phyloP scores from a whole-genome alignment of 92 coral and sea anemone genomes.

The Epizoanthus rinbou region DNA sequence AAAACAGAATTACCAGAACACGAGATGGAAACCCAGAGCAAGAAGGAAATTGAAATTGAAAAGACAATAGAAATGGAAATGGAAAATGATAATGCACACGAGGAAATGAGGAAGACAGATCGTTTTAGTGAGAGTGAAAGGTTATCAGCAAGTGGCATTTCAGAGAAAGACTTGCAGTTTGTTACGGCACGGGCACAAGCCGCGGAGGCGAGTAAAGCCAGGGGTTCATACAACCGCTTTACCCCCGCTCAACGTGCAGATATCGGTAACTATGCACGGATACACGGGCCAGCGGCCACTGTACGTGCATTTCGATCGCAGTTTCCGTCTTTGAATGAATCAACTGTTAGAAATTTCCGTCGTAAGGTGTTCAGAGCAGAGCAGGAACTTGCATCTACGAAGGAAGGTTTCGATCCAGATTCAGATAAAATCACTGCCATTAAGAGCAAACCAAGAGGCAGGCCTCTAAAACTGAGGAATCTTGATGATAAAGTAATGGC shows the following conservation, averaged over 20 bases:
- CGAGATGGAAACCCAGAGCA: slow-evolving; percentile 7
- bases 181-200: slow-evolving; percentile 31
- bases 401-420: slow-evolving; percentile 6
- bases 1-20: slow-evolving; percentile 34
- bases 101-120: not conserved
- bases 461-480: slow-evolving; percentile 44
- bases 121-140: not conserved
- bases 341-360: slow-evolving; percentile 51
- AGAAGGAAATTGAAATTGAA: not conserved
- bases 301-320: slow-evolving; percentile 30
- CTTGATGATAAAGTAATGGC: slow-evolving; percentile 48
- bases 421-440: slow-evolving; percentile 32
- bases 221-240: slow-evolving; percentile 45
- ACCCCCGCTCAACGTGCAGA: slow-evolving; percentile 45
- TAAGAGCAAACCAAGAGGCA: slow-evolving; percentile 45
- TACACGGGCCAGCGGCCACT: slow-evolving; percentile 36
- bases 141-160: not conserved
- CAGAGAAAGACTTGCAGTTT: slow-evolving; percentile 19
- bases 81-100: not conserved
- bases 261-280: slow-evolving; percentile 41
- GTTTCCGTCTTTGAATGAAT: slow-evolving; percentile 46
- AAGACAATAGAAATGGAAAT: not conserved
- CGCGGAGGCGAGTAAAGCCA: slow-evolving; percentile 14
- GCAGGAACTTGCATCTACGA: slow-evolving; percentile 22
- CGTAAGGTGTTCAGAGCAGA: slow-evolving; percentile 29